Base-by-base conservation (phyloP, 2,888 invertebrate species). In the Rapana venosa region DNA sequence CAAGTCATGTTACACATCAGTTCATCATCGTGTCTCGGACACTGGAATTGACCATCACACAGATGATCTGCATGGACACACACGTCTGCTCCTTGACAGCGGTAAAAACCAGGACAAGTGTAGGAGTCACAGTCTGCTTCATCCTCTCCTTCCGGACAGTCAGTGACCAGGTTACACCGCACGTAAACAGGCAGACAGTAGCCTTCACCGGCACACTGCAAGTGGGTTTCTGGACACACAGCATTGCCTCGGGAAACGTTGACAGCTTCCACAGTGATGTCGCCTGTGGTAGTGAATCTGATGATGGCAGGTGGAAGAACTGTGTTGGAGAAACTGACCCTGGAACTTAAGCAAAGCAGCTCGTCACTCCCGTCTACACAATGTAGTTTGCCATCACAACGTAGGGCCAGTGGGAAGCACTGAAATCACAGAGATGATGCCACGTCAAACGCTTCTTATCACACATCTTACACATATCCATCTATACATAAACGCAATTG, bases 101-200 rank as follows among this genome's bases (percentile, higher is more conserved):
- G 58, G 66, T 83, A 88, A 36, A 83, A 83, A 0, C 88, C 88
- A 4, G 88, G 88, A 88, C 88, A 88, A 8, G 88, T 83, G 88
- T 88, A 88, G 2, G 30, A 30, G 26, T 32, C 35, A 30, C 88
- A 88, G 35, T 61, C 88, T 26, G 35, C 66, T 32, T 88, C 88
- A 81, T 88, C 88, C 79, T 88, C 88, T 15, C 47, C 6, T 13
- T 30, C 58, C 1, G 61, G 88, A 61, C 88, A 88, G 66, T 88
- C 88, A 35, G 8, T 8, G 13, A 88, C 35, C 8, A 35, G 66
- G 83, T 88, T 83, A 66, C 88, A 88, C 15, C 83, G 32, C 8
- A 83, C 35, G 66, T 61, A 83, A 17, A 81, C 61, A 1, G 88
- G 88, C 26, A 88, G 61, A 32, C 88, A 88, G 83, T 88, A 88